Evolutionary conservation across 92 coral and sea anemone species (phyloP).

Genomic region (Phenganax subtilis): DNA sequence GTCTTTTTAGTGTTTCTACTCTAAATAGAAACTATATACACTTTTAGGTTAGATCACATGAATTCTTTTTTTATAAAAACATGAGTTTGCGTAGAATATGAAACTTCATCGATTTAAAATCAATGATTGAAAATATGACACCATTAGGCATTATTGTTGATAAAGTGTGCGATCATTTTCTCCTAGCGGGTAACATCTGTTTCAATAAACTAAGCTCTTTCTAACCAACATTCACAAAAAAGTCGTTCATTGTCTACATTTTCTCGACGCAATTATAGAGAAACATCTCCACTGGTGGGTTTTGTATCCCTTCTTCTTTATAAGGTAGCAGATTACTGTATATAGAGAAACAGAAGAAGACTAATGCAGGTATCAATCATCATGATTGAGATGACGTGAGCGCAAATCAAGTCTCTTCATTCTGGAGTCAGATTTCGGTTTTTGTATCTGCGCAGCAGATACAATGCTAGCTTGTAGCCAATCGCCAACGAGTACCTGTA

Average conservation of each 20-base stretch:
- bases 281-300: background rate
- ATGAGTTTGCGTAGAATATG: background rate
- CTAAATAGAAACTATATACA: background rate
- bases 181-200: slow-evolving; percentile 15
- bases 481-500: too few relatives aligned
- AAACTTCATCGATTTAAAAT: slow-evolving; percentile 18
- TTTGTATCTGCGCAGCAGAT: too few relatives aligned
- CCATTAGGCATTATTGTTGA: background rate
- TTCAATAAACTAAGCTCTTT: background rate
- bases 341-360: background rate
- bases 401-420: too few relatives aligned
- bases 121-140: slow-evolving; percentile 3
- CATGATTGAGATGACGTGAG: slow-evolving; percentile 3
- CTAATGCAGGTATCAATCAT: slow-evolving; percentile 1
- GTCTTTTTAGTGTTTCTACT: background rate
- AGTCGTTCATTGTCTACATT: background rate
- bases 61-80: background rate
- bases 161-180: background rate
- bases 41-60: background rate
- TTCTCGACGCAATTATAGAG: background rate
- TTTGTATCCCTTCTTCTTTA: background rate
- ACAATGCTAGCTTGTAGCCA: too few relatives aligned
- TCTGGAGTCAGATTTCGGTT: too few relatives aligned
- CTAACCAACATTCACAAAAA: background rate
- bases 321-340: slow-evolving; percentile 17